phyloP scores from a whole-genome alignment of 2,113 vertebrate genomes.

The Charina bottae region DNA sequence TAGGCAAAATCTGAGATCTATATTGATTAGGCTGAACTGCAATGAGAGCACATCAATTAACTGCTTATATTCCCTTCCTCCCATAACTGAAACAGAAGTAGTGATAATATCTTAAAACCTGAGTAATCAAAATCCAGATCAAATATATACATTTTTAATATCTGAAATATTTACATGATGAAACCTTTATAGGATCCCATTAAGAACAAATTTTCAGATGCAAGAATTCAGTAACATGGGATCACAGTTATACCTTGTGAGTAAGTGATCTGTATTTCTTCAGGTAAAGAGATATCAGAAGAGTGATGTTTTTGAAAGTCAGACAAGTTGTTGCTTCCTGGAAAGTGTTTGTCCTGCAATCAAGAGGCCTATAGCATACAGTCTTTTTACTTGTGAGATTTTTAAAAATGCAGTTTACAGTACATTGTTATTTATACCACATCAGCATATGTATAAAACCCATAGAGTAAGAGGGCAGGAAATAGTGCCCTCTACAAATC shows the following conservation, averaged over 20 bases:
- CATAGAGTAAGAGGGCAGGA: conserved; percentile 62
- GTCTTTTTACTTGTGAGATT: conserved; percentile 64
- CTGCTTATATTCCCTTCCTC: background rate
- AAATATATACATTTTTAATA: conserved; percentile 90
- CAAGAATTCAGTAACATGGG: conserved; percentile 72
- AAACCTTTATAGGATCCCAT: conserved; percentile 74
- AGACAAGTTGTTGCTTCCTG: conserved; percentile 66
- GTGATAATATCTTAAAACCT: conserved; percentile 17
- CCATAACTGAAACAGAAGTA: conserved; percentile 16
- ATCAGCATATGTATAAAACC: conserved; percentile 57
- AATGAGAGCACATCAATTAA: background rate
- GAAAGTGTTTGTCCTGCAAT: conserved; percentile 67
- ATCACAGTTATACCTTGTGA: conserved; percentile 72
- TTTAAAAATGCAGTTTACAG: conserved; percentile 72
- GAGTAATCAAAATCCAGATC: conserved; percentile 75
- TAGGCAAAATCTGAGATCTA: background rate
- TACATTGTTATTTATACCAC: conserved; percentile 67
- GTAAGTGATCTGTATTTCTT: conserved; percentile 70
- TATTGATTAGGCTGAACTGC: background rate
- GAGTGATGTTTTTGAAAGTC: conserved; percentile 67
- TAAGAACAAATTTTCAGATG: conserved; percentile 79
- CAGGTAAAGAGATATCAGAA: conserved; percentile 72
- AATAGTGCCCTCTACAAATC: conserved; percentile 58
- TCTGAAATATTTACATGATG: conserved; percentile 82
- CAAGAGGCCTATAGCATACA: conserved; percentile 58